Percentiles rank a stretch among this genome's conserved stretches.
Evolutionary conservation across 2,888 invertebrate genomes (phyloP).

Genomic region (Andrena bucephala): DNA sequence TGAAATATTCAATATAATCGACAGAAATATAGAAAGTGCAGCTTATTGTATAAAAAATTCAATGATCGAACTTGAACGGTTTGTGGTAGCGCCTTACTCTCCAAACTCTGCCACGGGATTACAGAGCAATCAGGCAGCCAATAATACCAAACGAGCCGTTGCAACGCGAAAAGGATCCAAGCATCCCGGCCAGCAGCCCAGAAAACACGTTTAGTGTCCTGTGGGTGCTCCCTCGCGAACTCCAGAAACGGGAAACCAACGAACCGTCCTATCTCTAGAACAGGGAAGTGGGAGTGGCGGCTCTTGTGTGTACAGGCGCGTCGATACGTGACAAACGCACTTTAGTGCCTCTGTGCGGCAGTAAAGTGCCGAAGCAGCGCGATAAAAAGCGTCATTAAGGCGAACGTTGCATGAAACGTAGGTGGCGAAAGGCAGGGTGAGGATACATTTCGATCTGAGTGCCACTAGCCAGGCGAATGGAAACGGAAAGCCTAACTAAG

Average conservation of each 20-base stretch:
- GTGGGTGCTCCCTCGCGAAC: not conserved
- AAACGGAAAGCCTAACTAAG: slow-evolving; percentile 52
- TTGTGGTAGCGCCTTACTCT: no score
- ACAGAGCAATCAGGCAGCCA: no score
- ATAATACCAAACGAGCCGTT: not conserved
- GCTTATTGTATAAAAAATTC: no score
- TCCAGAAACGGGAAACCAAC: not conserved
- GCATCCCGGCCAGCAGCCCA: not conserved
- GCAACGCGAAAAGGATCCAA: not conserved
- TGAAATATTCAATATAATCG: no score
- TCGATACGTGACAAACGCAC: slow-evolving; percentile 63
- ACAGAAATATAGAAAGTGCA: no score
- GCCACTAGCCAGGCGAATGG: slow-evolving; percentile 9
- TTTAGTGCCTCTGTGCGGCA: slow-evolving; percentile 45
- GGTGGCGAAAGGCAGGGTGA: not conserved
- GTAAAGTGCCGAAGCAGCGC: slow-evolving; percentile 43
- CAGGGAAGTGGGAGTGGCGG: not conserved
- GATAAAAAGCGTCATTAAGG: slow-evolving; percentile 65
- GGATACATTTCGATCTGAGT: slow-evolving; percentile 48
- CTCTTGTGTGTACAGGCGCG: slow-evolving; percentile 21
- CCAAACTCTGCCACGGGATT: no score
- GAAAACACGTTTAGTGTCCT: not conserved
- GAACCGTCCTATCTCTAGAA: not conserved
- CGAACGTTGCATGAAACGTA: slow-evolving; percentile 54
- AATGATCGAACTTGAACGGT: no score